A percentile compares a stretch with the other conserved stretches of the same genome.
phyloP scores from a whole-genome alignment of 2,797 vertebrate genomes.

The Malacoctenus gilli region DNA sequence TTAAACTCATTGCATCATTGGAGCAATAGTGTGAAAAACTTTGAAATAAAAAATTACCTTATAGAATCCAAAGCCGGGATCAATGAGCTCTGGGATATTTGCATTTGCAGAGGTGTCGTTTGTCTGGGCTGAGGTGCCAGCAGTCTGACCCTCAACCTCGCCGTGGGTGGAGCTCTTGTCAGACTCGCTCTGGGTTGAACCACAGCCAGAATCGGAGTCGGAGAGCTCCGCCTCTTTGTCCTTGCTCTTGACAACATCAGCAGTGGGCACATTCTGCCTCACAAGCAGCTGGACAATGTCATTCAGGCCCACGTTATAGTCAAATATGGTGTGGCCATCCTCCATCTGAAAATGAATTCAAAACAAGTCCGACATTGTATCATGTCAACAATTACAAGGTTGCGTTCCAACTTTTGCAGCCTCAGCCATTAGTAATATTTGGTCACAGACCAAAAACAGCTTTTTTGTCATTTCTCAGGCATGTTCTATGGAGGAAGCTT shows the following conservation, averaged over 20 bases:
- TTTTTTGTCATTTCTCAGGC: too few species aligned
- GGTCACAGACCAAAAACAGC: too few species aligned
- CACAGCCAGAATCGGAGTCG: conserved; percentile 93
- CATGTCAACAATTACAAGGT: too few species aligned
- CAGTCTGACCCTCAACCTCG: conserved; percentile 82
- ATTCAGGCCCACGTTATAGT: conserved; percentile 94
- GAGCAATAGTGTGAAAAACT: too few species aligned
- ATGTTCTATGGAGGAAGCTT: too few species aligned
- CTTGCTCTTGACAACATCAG: conserved; percentile 71
- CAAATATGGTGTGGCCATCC: conserved; percentile 95
- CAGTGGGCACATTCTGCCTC: conserved; percentile 80
- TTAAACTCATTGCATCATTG: too few species aligned
- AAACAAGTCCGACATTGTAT: too few species aligned
- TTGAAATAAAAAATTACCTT: conserved; percentile 78
- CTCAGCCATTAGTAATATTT: too few species aligned
- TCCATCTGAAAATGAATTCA: conserved; percentile 95
- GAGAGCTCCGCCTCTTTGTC: conserved; percentile 93
- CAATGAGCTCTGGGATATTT: conserved; percentile 59
- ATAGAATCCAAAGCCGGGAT: conserved; percentile 88
- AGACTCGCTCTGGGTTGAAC: conserved; percentile 91
- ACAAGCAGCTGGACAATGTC: conserved; percentile 96
- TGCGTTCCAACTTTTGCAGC: too few species aligned
- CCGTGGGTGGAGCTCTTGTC: conserved; percentile 94
- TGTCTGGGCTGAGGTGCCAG: conserved; percentile 77
- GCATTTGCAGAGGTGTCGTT: conserved; percentile 76